A percentile compares a stretch with the other conserved stretches of the same genome.
Conservation (phyloP, 1,140 invertebrate genomes). For the Pogonognathellus flavescens region DNA sequence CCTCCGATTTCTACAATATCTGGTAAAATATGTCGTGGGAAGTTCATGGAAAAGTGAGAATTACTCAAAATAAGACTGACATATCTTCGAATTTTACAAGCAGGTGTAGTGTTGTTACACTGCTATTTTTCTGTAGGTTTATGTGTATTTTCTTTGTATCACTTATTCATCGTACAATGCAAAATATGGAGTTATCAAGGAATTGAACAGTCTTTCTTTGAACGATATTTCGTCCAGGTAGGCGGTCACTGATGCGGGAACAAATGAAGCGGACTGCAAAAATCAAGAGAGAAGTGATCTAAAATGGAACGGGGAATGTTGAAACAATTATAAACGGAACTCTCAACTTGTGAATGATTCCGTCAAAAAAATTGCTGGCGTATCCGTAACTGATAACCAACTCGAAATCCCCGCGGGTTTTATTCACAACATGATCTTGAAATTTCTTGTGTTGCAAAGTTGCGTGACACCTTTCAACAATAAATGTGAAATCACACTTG, state of each 20-base stretch:
- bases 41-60: conserved; percentile 39
- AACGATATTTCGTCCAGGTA: conserved; percentile 74
- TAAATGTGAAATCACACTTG: neutral
- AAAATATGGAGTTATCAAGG: neutral
- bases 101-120: neutral
- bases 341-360: conserved; percentile 43
- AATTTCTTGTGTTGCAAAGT: neutral
- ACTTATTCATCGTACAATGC: neutral
- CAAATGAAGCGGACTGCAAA: conserved; percentile 35
- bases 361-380: conserved; percentile 56
- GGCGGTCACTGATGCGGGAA: conserved; percentile 68
- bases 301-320: neutral
- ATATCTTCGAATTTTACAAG: conserved; percentile 42
- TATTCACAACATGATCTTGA: neutral
- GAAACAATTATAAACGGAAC: conserved; percentile 52
- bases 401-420: conserved; percentile 34
- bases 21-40: conserved; percentile 49
- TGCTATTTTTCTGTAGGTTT: conserved; percentile 38
- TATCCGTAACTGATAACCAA: conserved; percentile 53
- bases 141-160: neutral
- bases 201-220: conserved; percentile 75
- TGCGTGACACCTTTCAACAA: neutral
- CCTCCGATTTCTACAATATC: conserved; percentile 58
- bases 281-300: conserved; percentile 20
- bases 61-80: conserved; percentile 52